These are phyloP conservation scores for Leucophenga montana DNA, from an alignment of 2,888 invertebrate species.

Conservation along the genomic window DNA sequence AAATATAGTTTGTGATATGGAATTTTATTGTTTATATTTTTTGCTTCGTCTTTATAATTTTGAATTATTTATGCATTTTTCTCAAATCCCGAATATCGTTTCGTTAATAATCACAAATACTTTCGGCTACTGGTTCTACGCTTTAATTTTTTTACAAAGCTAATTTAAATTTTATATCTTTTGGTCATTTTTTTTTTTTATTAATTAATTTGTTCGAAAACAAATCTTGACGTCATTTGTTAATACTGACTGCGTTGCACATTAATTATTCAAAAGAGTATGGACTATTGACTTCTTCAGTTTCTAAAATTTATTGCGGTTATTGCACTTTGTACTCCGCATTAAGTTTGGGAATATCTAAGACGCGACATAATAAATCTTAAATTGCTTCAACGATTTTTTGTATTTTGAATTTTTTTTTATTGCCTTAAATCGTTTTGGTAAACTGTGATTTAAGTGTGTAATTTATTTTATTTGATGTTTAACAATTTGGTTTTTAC, in stretches of 20 bases:
- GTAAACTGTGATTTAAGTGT: neutral
- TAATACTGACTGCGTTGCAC: neutral
- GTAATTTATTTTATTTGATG: neutral
- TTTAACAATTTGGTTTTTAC: neutral
- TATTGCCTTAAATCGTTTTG: neutral
- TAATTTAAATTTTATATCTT: neutral
- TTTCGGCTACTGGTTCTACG: conserved; percentile 61
- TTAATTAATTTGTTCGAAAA: conserved; percentile 18
- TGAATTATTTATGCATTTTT: conserved; percentile 6
- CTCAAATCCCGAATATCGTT: neutral
- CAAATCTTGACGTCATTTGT: conserved; percentile 15
- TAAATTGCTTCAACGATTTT: neutral
- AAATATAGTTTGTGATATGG: neutral
- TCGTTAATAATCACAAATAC: neutral
- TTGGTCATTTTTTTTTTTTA: neutral
- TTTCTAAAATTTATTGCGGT: conserved; percentile 3
- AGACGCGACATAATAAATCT: neutral
- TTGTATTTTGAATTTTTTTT: neutral
- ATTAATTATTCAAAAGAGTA: neutral
- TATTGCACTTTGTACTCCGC: conserved; percentile 4
- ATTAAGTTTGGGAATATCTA: neutral
- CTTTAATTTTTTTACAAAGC: conserved; percentile 20
- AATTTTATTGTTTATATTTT: too few relatives aligned
- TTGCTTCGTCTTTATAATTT: conserved; percentile 1
- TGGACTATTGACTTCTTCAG: neutral